phyloP scores from a whole-genome alignment of 1,140 invertebrate genomes.

The Apocrypta bakeri region DNA sequence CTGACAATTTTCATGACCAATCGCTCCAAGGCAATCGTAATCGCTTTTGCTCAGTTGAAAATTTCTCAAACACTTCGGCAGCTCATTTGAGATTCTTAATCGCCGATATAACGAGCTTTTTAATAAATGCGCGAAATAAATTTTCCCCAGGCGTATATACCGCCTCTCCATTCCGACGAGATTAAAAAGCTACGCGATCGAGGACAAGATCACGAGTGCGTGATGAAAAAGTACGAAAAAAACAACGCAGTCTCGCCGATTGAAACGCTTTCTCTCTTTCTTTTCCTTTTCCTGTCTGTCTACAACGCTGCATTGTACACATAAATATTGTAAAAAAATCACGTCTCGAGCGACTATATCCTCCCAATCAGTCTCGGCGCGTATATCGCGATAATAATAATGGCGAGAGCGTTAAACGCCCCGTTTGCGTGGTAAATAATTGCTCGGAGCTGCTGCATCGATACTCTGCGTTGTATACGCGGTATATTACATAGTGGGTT shows the following conservation, averaged over 20 bases:
- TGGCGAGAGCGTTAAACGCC: background rate
- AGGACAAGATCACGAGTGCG: background rate
- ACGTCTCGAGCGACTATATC: background rate
- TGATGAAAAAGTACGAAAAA: constrained; percentile 1
- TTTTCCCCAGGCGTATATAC: background rate
- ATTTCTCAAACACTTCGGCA: constrained; percentile 13
- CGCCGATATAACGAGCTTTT: constrained; percentile 31
- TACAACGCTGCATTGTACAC: no score
- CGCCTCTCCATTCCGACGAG: background rate
- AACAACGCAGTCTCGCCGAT: constrained; percentile 19
- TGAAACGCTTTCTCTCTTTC: constrained; percentile 18
- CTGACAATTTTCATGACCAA: no score
- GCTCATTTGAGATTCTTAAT: constrained; percentile 24
- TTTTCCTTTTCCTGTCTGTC: no score
- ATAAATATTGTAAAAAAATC: no score
- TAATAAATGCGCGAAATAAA: constrained; percentile 42
- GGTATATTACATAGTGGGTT: background rate
- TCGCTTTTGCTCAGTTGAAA: background rate
- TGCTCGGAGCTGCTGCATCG: background rate
- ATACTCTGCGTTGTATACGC: background rate
- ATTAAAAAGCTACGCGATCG: background rate
- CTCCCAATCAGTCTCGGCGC: constrained; percentile 14
- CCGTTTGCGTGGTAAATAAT: constrained; percentile 42
- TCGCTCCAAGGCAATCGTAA: no score
- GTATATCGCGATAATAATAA: constrained; percentile 24